phyloP scores from a whole-genome alignment of 2,888 invertebrate genomes.

The Drosophila prostipennis region DNA sequence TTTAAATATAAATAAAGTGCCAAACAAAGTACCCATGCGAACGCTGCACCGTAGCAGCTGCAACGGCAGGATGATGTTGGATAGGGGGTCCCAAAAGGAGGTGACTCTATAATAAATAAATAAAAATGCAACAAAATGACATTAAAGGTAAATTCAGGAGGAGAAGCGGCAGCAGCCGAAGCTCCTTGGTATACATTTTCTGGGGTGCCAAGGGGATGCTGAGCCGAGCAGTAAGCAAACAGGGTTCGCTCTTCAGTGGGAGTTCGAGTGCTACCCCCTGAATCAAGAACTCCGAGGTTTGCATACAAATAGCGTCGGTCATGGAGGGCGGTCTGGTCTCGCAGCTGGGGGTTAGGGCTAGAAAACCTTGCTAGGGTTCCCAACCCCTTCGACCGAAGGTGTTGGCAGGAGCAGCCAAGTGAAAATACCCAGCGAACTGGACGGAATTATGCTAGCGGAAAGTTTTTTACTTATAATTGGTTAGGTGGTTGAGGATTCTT shows the following conservation, averaged over 20 bases:
- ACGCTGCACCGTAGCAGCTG: constrained; percentile 59
- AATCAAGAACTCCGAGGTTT: constrained; percentile 37
- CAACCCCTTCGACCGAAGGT: constrained; percentile 31
- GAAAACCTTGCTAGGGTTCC: constrained; percentile 23
- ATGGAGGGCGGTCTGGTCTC: constrained; percentile 1
- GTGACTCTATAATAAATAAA: constrained; percentile 74
- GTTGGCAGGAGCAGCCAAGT: constrained; percentile 66
- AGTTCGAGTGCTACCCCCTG: constrained; percentile 10
- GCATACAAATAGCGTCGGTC: constrained; percentile 48
- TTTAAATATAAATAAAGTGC: constrained; percentile 79
- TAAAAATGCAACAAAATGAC: constrained; percentile 76
- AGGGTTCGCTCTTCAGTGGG: constrained; percentile 9
- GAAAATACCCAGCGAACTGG: constrained; percentile 74
- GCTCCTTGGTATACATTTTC: constrained; percentile 17
- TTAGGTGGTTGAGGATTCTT: constrained; percentile 30
- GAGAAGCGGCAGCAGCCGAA: constrained; percentile 10
- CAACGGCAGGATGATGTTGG: constrained; percentile 10
- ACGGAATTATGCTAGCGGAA: constrained; percentile 67
- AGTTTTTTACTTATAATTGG: constrained; percentile 49
- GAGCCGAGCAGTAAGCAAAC: constrained; percentile 25
- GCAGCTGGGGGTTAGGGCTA: constrained; percentile 27
- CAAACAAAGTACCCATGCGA: constrained; percentile 70
- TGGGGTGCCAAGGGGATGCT: constrained; percentile 26
- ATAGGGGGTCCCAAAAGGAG: constrained; percentile 43
- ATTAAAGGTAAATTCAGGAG: constrained; percentile 64